Evolutionary conservation across 2,888 invertebrate species (phyloP), one percentile per base, ranked within the genome.

Genomic region (Drosophila quinaria): DNA sequence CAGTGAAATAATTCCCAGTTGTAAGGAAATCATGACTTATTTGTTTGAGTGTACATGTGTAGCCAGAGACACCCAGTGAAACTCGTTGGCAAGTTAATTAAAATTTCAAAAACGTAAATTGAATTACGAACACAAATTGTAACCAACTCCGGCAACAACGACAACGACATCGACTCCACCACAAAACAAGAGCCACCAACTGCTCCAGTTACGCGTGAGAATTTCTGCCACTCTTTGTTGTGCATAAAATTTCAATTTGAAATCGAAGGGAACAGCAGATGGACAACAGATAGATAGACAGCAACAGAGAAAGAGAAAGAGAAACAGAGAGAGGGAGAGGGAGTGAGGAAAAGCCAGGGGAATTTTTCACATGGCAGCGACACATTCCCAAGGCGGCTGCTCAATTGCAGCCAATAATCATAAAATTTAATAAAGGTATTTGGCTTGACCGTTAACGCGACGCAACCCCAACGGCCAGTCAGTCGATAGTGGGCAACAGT

Each of bases 151-250:
- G 55, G 31, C 56, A n/a, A 33, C 19, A 29, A 59, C 44, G 25
- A 25, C 25, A 25, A 25, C 25, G 25, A 25, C 25, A 25, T 25
- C 25, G 25, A 25, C 25, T 25, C 25, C 25, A 25, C 25, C 25
- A 1, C 25, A 25, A 25, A 25, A 25, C 25, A 25, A 25, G 25
- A 62, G 70, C 63, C 81, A 71, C 71, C 73, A 78, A 73, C 65
- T 91, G 90, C 82, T 90, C 91, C 83, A 90, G 80, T 90, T 91
- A 90, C 90, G 91, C 91, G 91, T 91, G 90, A 89, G 91, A 91
- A 91, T 88, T 90, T 83, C 81, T 54, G 33, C 60, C 68, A 56
- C 66, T 67, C 79, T 80, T 60, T 67, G 29, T 33, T 85, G 87
- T 87, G 91, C 91, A 91, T 90, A 89, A 90, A 88, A 90, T 90